Base-by-base conservation (phyloP, 2,113 vertebrate species). In the Ictalurus furcatus region DNA sequence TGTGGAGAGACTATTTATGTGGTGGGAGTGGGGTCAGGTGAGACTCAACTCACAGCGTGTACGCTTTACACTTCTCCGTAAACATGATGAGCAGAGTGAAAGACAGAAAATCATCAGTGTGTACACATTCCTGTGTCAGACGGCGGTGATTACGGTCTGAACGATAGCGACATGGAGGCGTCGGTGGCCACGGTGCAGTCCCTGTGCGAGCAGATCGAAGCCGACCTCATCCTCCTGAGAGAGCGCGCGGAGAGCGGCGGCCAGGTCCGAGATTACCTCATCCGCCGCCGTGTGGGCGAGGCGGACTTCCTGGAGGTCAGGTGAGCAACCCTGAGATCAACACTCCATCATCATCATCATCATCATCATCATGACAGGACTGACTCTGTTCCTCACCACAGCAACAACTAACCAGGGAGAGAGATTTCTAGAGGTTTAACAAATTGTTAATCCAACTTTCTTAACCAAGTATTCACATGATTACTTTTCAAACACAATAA, bases 221-320 rank as follows among this genome's bases (percentile, higher is more conserved):
- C 98, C 0, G 98, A 99, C 0, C 97, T 99, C 88, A 98, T 99
- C 90, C 95, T 97, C 19, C 94, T 99, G 81, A 95, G 98, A 28
- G 97, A 99, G 87, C 97, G 98, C 28, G 96, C 93, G 3, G 98
- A 99, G 93, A 96, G 96, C 0, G 97, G 97, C 0, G 98, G 98
- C 59, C 96, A 96, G 44, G 98, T 99, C 44, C 96, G 96, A 0
- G 98, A 99, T 94, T 99, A 98, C 94, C 94, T 99, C 0, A 97
- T 99, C 88, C 97, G 98, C 89, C 96, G 98, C 61, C 95, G 97
- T 17, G 98, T 99, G 40, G 98, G 98, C 81, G 98, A 99, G 95
- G 97, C 98, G 88, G 98, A 99, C 95, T 99, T 99, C 96, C 95
- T 99, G 95, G 98, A 99, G 95, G 98, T 99, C 96, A 97, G 98